These are phyloP conservation scores for Microtus richardsoni DNA, from an alignment of 2,113 vertebrate genomes.

Conservation along the genomic window DNA sequence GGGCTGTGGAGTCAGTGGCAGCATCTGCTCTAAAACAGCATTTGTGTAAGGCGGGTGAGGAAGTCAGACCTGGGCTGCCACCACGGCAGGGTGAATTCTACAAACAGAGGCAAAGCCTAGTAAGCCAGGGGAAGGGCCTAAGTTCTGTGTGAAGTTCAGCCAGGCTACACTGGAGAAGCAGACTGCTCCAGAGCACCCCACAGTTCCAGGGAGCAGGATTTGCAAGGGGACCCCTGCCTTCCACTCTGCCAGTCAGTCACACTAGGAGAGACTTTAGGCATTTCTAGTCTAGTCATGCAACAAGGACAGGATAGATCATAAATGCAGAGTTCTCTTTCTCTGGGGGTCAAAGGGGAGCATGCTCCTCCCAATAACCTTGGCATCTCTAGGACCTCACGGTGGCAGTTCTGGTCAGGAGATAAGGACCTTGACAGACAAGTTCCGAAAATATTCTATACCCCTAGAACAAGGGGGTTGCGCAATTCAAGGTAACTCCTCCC, in stretches of 20 bases:
- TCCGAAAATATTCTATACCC: conserved; percentile 63
- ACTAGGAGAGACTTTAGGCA: background rate
- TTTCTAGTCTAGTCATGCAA: background rate
- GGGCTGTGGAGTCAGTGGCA: background rate
- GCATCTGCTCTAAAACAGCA: conserved; percentile 45
- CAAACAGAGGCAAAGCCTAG: conserved; percentile 24
- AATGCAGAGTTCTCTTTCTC: conserved; percentile 28
- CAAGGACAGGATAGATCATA: background rate
- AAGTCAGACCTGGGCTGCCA: conserved; percentile 49
- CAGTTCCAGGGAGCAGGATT: background rate
- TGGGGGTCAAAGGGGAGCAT: background rate
- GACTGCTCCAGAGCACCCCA: background rate
- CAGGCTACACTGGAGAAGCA: background rate
- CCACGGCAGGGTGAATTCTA: conserved; percentile 8
- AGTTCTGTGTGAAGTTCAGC: background rate
- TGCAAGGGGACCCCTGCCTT: background rate
- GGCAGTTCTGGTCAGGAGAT: conserved; percentile 4
- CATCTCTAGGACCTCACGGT: background rate
- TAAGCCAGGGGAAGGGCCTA: background rate
- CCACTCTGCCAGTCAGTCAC: background rate
- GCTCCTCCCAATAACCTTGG: background rate
- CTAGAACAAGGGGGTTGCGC: background rate
- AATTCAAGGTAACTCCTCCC: background rate
- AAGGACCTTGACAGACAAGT: conserved; percentile 53
- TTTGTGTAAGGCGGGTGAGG: conserved; percentile 58